phyloP scores from a whole-genome alignment of 2,113 vertebrate species.

The Phaetusa simplex region DNA sequence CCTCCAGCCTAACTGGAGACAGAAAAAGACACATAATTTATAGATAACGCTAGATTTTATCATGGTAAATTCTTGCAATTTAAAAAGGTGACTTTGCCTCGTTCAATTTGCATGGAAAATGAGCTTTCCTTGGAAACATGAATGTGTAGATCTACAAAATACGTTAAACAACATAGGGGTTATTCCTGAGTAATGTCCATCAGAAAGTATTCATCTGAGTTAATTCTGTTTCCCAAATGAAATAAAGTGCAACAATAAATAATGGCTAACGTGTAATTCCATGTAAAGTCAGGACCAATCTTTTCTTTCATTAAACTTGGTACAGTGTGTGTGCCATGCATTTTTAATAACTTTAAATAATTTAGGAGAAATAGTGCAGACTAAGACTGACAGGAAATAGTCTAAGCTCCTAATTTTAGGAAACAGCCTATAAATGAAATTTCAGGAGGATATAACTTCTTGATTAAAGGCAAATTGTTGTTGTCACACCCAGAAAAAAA shows the following conservation, averaged over 20 bases:
- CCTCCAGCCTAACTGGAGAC: neutral
- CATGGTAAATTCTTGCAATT: neutral
- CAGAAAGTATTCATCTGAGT: neutral
- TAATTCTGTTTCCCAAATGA: constrained; percentile 4
- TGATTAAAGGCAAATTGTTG: neutral
- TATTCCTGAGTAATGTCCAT: neutral
- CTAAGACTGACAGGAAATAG: constrained; percentile 23
- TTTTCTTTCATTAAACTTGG: neutral
- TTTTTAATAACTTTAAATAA: constrained; percentile 63
- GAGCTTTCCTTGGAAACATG: neutral
- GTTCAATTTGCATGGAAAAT: neutral
- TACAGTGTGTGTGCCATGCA: constrained; percentile 6
- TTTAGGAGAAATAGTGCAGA: constrained; percentile 21
- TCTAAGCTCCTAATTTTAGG: constrained; percentile 33
- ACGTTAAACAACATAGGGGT: neutral
- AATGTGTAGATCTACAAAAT: neutral
- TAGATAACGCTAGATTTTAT: neutral
- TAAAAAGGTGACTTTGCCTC: neutral
- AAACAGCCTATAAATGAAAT: constrained; percentile 3
- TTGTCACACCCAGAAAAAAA: neutral
- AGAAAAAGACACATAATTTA: neutral
- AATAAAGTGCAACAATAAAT: constrained; percentile 18
- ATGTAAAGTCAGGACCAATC: neutral
- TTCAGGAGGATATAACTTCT: neutral
- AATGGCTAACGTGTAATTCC: neutral